Evolutionary conservation across 2,888 invertebrate species (phyloP).

Genomic region (Arctia plantaginis): DNA sequence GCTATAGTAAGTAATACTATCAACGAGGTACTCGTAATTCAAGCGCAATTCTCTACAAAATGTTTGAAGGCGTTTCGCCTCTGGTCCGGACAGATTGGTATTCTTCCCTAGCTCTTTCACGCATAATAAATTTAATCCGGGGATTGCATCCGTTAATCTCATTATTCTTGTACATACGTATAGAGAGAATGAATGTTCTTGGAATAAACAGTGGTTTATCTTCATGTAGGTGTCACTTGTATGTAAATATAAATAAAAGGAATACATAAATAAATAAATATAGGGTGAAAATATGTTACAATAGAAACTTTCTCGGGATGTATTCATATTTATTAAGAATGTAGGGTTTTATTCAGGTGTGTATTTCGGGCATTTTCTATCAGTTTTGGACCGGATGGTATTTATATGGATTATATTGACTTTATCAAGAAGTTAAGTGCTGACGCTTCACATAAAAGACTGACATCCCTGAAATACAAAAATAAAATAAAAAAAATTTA

Average conservation of each 20-base stretch:
- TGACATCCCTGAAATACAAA: too few species aligned
- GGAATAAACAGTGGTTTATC: constrained; percentile 4
- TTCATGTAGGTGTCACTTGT: constrained; percentile 6
- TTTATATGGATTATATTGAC: too few species aligned
- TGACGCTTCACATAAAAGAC: too few species aligned
- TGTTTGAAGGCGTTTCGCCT: constrained; percentile 24
- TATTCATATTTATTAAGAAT: not conserved
- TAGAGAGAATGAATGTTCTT: constrained; percentile 17
- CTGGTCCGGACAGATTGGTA: constrained; percentile 45
- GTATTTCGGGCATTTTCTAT: not conserved
- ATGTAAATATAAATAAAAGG: constrained; percentile 4
- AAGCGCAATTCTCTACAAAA: constrained; percentile 52
- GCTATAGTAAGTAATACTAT: constrained; percentile 42
- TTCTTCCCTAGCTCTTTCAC: constrained; percentile 53
- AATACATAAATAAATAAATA: too few species aligned
- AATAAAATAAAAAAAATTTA: too few species aligned
- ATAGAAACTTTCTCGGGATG: not conserved
- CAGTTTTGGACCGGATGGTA: too few species aligned
- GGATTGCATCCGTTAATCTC: constrained; percentile 58
- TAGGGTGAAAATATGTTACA: not conserved
- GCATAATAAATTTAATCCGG: constrained; percentile 58
- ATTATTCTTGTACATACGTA: constrained; percentile 53
- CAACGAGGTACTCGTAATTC: constrained; percentile 53
- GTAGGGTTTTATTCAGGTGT: not conserved
- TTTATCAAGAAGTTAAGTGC: too few species aligned